Evolutionary conservation across 2,888 invertebrate genomes (phyloP).

Genomic region (Xanthorhoe spadicearia): DNA sequence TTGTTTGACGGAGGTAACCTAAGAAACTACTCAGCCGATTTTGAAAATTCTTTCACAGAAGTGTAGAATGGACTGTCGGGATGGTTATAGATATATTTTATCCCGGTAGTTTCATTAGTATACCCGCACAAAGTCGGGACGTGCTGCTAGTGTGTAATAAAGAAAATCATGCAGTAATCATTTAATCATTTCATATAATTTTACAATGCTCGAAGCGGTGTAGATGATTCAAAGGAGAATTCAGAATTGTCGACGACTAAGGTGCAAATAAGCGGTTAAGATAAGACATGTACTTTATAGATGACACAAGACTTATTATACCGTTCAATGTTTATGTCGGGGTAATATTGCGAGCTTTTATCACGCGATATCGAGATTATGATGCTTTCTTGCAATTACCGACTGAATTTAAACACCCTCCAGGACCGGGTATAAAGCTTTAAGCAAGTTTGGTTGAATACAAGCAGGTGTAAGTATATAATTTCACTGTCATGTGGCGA

Average conservation of each 20-base stretch:
- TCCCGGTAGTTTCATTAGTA: too few species aligned
- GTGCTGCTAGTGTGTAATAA: slow-evolving; percentile 22
- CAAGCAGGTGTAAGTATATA: slow-evolving; percentile 4
- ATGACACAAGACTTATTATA: slow-evolving; percentile 33
- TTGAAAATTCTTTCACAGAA: too few species aligned
- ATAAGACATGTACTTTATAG: slow-evolving; percentile 9
- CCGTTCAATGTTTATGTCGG: slow-evolving; percentile 36
- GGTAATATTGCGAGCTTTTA: slow-evolving; percentile 27
- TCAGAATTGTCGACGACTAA: slow-evolving; percentile 10
- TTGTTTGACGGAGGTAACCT: too few species aligned
- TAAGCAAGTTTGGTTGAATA: slow-evolving; percentile 6
- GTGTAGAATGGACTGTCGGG: too few species aligned
- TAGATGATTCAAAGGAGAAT: slow-evolving; percentile 10
- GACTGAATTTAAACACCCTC: slow-evolving; percentile 28
- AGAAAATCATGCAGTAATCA: slow-evolving; percentile 25
- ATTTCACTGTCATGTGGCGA: slow-evolving; percentile 5
- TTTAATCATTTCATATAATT: slow-evolving; percentile 23
- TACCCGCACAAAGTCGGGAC: too few species aligned
- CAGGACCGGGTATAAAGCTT: slow-evolving; percentile 13
- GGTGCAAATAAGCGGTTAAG: slow-evolving; percentile 10
- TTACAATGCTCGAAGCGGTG: slow-evolving; percentile 13
- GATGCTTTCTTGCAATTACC: slow-evolving; percentile 33
- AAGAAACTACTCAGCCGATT: too few species aligned
- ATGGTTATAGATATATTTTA: too few species aligned
- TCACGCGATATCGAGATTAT: slow-evolving; percentile 41